These are phyloP conservation scores for Megaleporinus macrocephalus DNA, from an alignment of 2,113 vertebrate genomes.

Conservation along the genomic window DNA sequence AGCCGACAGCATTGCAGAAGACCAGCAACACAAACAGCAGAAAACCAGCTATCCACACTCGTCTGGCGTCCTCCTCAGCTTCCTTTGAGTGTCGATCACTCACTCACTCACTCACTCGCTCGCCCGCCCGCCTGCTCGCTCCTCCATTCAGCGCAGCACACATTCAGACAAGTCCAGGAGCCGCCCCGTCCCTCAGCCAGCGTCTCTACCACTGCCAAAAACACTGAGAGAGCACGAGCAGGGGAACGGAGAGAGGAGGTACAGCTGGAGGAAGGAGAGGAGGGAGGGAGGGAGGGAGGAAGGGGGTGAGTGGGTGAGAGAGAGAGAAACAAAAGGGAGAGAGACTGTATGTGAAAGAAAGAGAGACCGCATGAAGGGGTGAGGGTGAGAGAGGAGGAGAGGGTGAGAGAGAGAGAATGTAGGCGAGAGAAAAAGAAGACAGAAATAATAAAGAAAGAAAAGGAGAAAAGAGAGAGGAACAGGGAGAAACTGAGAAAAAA, in stretches of 20 bases:
- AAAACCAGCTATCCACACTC: slow-evolving; percentile 58
- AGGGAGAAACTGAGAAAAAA: too few relatives aligned
- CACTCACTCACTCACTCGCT: slow-evolving; percentile 53
- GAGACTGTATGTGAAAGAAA: neutral
- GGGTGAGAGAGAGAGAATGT: neutral
- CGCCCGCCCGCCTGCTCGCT: slow-evolving; percentile 8
- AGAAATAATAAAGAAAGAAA: too few relatives aligned
- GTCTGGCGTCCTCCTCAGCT: slow-evolving; percentile 60
- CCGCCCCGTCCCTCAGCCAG: slow-evolving; percentile 51
- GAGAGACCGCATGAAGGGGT: neutral
- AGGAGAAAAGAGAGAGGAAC: too few relatives aligned
- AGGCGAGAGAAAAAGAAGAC: too few relatives aligned
- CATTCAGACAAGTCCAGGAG: slow-evolving; percentile 59
- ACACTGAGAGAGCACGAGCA: slow-evolving; percentile 1
- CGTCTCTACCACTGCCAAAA: slow-evolving; percentile 56
- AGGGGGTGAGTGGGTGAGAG: neutral
- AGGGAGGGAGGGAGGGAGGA: neutral
- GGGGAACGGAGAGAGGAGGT: slow-evolving; percentile 52
- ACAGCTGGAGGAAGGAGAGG: neutral
- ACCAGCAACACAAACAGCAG: slow-evolving; percentile 35
- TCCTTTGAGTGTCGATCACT: slow-evolving; percentile 63
- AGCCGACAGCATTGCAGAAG: slow-evolving; percentile 72
- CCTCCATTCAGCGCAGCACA: slow-evolving; percentile 43
- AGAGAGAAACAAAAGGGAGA: neutral
- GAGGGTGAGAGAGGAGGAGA: neutral